Evolutionary conservation across 2,888 invertebrate genomes (phyloP).

Genomic region (Nebria salina): DNA sequence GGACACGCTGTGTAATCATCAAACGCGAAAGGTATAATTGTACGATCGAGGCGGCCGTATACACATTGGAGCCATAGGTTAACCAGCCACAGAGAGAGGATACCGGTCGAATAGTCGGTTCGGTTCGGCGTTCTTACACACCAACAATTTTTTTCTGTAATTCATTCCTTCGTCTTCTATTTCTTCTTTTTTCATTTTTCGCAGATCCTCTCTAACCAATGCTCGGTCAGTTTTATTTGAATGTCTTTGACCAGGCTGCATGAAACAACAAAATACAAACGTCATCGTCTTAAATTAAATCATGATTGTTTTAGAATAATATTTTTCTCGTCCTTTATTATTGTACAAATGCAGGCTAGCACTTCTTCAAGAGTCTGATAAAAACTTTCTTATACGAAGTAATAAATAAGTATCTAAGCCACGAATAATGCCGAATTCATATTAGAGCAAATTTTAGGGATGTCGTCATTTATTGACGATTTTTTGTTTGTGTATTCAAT

Average conservation of each 20-base stretch:
- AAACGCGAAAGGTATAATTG: conserved; percentile 43
- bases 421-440: too few relatives aligned
- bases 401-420: too few relatives aligned
- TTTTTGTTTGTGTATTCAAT: background rate
- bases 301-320: too few relatives aligned
- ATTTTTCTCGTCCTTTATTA: too few relatives aligned
- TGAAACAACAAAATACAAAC: too few relatives aligned
- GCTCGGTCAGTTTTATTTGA: background rate
- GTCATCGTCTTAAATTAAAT: too few relatives aligned
- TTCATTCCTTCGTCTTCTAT: background rate
- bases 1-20: conserved; percentile 43
- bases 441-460: too few relatives aligned
- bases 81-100: conserved; percentile 22
- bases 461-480: too few relatives aligned
- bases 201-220: background rate
- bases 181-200: background rate
- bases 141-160: background rate
- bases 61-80: conserved; percentile 35
- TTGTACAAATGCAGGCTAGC: too few relatives aligned
- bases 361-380: too few relatives aligned
- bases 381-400: too few relatives aligned
- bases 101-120: background rate
- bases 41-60: conserved; percentile 22
- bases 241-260: background rate
- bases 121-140: background rate